Percentiles rank a stretch among this genome's conserved stretches.
phyloP scores from a whole-genome alignment of 2,797 vertebrate genomes.

The Anas georgica region DNA sequence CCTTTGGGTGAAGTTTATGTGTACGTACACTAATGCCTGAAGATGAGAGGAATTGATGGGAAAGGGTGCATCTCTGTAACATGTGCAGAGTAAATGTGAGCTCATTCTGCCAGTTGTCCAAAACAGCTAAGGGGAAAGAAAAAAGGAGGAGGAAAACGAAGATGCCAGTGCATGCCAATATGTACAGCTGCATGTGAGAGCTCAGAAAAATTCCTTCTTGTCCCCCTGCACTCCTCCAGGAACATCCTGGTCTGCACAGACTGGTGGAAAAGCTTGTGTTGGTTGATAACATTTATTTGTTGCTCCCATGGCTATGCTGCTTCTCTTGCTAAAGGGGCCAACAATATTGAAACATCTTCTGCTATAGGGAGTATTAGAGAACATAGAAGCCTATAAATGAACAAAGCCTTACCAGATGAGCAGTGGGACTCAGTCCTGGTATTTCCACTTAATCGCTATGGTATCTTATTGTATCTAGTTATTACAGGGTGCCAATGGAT shows the following conservation, averaged over 20 bases:
- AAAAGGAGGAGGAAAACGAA: neutral
- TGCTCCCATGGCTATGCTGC: neutral
- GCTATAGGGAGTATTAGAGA: neutral
- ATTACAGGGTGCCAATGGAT: neutral
- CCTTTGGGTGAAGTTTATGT: neutral
- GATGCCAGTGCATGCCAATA: neutral
- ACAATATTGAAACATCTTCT: neutral
- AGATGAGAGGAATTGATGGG: neutral
- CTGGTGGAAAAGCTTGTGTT: neutral
- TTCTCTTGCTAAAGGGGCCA: neutral
- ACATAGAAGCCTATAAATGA: neutral
- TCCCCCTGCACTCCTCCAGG: fast-evolving
- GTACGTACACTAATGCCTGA: neutral
- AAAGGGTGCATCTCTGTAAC: neutral
- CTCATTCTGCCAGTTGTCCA: neutral
- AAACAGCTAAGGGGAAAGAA: neutral
- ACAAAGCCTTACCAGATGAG: neutral
- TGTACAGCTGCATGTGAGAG: neutral
- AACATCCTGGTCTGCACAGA: neutral
- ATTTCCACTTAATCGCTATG: neutral
- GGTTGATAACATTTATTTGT: neutral
- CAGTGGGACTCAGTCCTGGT: neutral
- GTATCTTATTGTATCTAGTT: neutral
- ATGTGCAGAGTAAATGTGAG: neutral
- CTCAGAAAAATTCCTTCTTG: neutral